Evolutionary conservation across 1,140 invertebrate genomes (phyloP).

Genomic region (Drosophila sturtevanti): DNA sequence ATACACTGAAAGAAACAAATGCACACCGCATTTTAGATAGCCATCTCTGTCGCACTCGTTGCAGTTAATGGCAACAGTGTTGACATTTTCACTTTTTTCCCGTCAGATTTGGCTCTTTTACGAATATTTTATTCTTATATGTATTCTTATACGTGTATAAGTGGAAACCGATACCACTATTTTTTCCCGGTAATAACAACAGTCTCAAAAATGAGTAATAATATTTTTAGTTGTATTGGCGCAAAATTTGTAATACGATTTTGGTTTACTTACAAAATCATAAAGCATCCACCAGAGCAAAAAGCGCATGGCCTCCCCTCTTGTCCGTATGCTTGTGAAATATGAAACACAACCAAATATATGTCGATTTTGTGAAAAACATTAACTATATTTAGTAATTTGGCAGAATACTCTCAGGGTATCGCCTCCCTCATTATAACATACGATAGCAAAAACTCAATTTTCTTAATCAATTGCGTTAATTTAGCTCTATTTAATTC

Average conservation of each 20-base stretch:
- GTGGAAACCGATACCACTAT: not conserved
- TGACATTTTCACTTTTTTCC: too few species aligned
- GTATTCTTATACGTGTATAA: too few species aligned
- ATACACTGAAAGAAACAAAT: too few species aligned
- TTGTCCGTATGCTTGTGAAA: not conserved
- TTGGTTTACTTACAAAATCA: not conserved
- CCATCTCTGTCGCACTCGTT: too few species aligned
- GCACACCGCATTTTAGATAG: too few species aligned
- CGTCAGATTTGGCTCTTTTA: too few species aligned
- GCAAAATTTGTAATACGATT: not conserved
- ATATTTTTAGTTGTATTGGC: not conserved
- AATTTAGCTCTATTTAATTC: conserved; percentile 84
- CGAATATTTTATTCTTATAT: too few species aligned
- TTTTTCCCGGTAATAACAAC: not conserved
- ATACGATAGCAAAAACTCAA: conserved; percentile 89
- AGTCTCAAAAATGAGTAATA: too few species aligned
- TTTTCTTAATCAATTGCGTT: conserved; percentile 85
- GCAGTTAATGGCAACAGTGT: too few species aligned
- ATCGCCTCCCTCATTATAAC: conserved; percentile 83
- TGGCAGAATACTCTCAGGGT: conserved; percentile 40
- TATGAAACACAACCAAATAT: not conserved
- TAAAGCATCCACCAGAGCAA: not conserved
- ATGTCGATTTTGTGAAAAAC: conserved; percentile 14
- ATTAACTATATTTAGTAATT: conserved; percentile 7
- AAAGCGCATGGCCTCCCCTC: not conserved